These are phyloP conservation scores for Geotrupes spiniger DNA, from an alignment of 2,888 invertebrate species.

Conservation along the genomic window DNA sequence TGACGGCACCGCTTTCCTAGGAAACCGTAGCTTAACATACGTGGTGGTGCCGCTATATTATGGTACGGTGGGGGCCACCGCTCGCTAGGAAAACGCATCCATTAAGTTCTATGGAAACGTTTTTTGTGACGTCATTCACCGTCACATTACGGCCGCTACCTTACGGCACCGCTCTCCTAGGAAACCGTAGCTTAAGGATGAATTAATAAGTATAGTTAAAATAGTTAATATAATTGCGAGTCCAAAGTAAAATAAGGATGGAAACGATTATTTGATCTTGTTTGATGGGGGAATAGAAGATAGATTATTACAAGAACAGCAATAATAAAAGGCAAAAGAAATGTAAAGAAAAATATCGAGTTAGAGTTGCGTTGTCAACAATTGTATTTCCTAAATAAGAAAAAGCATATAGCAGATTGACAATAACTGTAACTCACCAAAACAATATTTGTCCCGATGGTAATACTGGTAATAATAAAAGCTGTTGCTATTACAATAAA, in stretches of 20 bases:
- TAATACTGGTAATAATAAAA: slow-evolving; percentile 74
- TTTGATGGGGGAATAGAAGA: slow-evolving; percentile 64
- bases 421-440: slow-evolving; percentile 79
- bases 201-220: slow-evolving; percentile 54
- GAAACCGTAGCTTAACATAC: too few relatives aligned
- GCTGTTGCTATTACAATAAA: slow-evolving; percentile 69
- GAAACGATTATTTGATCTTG: slow-evolving; percentile 67
- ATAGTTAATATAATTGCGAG: slow-evolving; percentile 57
- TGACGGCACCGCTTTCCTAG: too few relatives aligned
- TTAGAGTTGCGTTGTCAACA: slow-evolving; percentile 68
- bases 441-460: slow-evolving; percentile 82
- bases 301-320: slow-evolving; percentile 61
- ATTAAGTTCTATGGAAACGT: too few relatives aligned
- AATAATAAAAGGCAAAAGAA: slow-evolving; percentile 69
- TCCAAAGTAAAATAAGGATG: slow-evolving; percentile 59
- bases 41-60: too few relatives aligned
- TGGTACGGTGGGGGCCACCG: too few relatives aligned
- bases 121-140: too few relatives aligned
- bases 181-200: too few relatives aligned
- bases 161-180: too few relatives aligned
- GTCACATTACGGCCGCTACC: too few relatives aligned
- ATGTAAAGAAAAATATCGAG: slow-evolving; percentile 74
- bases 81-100: too few relatives aligned
- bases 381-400: slow-evolving; percentile 61
- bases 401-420: slow-evolving; percentile 67